phyloP scores from a whole-genome alignment of 2,113 vertebrate genomes.

The Eidolon helvum region DNA sequence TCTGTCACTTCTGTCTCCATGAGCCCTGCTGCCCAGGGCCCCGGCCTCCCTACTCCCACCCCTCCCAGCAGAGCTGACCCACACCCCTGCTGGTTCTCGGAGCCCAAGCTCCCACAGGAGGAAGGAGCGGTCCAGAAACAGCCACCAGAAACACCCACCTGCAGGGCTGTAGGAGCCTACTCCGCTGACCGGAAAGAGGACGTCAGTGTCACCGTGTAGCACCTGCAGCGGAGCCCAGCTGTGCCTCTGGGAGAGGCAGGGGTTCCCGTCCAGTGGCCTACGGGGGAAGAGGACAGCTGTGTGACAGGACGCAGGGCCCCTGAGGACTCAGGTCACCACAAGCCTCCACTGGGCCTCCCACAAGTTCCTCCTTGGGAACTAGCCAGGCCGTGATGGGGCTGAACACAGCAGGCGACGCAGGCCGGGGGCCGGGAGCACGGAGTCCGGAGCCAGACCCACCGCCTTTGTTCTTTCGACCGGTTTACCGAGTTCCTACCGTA shows the following conservation, averaged over 20 bases:
- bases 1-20: no score
- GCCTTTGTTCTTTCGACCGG: accelerated
- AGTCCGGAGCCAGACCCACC: accelerated
- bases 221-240: constrained; percentile 92
- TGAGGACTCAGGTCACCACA: background rate
- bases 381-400: background rate
- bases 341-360: background rate
- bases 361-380: background rate
- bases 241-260: constrained; percentile 86
- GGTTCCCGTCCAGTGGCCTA: constrained; percentile 87
- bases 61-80: background rate
- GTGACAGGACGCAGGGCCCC: background rate
- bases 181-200: constrained; percentile 91
- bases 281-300: constrained; percentile 26
- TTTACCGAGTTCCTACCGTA: background rate
- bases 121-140: background rate
- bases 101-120: accelerated
- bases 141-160: constrained; percentile 82
- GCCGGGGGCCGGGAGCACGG: accelerated
- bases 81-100: background rate
- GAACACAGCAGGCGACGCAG: background rate
- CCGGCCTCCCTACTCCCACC: background rate
- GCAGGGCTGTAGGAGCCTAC: constrained; percentile 84
- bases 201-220: constrained; percentile 87
- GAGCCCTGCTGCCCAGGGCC: background rate